Base-by-base conservation (phyloP, 2,888 invertebrate genomes). In the Drosophila basisetae region DNA sequence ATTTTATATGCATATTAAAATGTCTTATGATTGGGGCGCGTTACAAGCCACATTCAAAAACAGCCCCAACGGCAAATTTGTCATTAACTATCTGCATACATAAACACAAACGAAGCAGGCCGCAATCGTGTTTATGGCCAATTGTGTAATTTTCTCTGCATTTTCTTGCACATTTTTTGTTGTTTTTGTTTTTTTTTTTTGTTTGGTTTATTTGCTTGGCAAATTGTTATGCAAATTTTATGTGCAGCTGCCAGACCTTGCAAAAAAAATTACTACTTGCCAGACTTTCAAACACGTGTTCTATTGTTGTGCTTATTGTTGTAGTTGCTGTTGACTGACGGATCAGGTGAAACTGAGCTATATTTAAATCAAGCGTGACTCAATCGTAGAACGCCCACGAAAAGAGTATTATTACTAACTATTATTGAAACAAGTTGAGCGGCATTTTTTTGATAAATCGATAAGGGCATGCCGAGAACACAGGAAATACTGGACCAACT, bases 201-300 rank as follows among this genome's bases (percentile, higher is more conserved):
- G 13, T 47, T 31, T 31, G 35, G n/a, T 30, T 52, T 41, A 52
- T 49, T 56, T 55, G 62, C 53, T 18, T 68, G 63, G 66, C 86
- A 83, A 76, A 71, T 78, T 85, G 88, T 85, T 85, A 88, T 85
- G 88, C 85, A 85, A 88, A 88, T 88, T 73, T 58, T 52, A 54
- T 55, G 35, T 47, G 37, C 59, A 66, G 69, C 68, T 70, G 58
- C 39, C 56, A 65, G 65, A 65, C 66, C 54, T 55, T 65, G 68
- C 55, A 37, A 30, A 18, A 28, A 28, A n/a, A 31, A 37, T 25
- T 1, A 37, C 37, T 65, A 43, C 47, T 70, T 83, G 77, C 64
- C 64, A 80, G 80, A 81, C 81, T 84, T 87, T 84, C 76, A 75
- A 87, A 84, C 84, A 84, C 84, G 84, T 84, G 84, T 72, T 75